Conservation (phyloP, 2,113 vertebrate genomes). For the Apaloderma vittatum region DNA sequence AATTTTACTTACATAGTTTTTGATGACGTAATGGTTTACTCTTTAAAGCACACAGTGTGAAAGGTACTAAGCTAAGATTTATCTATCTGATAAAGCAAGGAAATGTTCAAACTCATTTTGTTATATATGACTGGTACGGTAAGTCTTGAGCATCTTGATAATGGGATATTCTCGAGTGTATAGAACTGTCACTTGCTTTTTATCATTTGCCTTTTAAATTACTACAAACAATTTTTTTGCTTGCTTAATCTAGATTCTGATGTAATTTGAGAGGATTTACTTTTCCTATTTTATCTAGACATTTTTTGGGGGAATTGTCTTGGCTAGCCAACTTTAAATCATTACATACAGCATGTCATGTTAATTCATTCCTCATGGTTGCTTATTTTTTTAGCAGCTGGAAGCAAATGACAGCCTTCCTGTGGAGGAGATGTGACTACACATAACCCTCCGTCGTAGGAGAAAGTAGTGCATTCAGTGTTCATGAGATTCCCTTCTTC, state of each 20-base stretch:
- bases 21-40: neutral
- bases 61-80: neutral
- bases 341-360: rapidly evolving
- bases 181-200: neutral
- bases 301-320: neutral
- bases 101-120: neutral
- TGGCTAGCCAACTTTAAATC: neutral
- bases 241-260: neutral
- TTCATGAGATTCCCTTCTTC: neutral
- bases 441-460: rapidly evolving
- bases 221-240: neutral
- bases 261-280: neutral
- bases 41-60: neutral
- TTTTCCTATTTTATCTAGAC: neutral
- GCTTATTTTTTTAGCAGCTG: neutral
- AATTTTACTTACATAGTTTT: neutral
- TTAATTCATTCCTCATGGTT: rapidly evolving
- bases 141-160: neutral
- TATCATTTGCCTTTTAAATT: neutral
- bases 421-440: neutral
- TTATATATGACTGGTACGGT: neutral
- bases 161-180: rapidly evolving
- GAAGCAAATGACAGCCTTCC: neutral
- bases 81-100: neutral
- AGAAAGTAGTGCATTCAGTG: neutral